Conservation (phyloP, 2,113 vertebrate genomes). For the Prionailurus bengalensis region DNA sequence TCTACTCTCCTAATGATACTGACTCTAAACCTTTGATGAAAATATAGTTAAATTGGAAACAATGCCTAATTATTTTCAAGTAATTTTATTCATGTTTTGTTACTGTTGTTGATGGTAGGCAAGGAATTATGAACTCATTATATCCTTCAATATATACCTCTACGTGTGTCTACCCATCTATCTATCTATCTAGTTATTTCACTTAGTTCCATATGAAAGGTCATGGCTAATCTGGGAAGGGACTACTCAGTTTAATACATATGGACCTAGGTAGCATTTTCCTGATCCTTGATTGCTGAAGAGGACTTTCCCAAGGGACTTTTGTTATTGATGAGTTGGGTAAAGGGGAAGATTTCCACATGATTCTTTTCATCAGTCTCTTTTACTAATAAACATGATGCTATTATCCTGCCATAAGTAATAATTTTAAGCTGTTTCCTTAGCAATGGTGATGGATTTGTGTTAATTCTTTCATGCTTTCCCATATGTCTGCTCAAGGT, state of each 20-base stretch:
- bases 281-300: background rate
- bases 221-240: background rate
- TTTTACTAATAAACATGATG: background rate
- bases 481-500: background rate
- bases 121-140: background rate
- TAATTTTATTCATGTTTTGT: background rate
- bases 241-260: background rate
- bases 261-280: background rate
- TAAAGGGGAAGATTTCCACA: background rate
- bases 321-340: conserved; percentile 3
- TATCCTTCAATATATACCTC: background rate
- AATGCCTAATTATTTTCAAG: background rate
- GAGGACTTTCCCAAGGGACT: background rate
- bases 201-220: background rate
- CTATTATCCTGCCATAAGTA: background rate
- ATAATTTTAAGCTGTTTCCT: background rate
- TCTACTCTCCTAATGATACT: background rate
- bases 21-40: background rate
- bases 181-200: background rate
- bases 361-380: background rate
- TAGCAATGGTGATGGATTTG: background rate
- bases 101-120: background rate
- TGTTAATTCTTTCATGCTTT: background rate
- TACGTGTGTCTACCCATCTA: background rate
- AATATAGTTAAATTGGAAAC: conserved; percentile 16